Evolutionary conservation across 2,888 invertebrate genomes (phyloP), one percentile per base, ranked within the genome.

Genomic region (Protodeltote pygarga): DNA sequence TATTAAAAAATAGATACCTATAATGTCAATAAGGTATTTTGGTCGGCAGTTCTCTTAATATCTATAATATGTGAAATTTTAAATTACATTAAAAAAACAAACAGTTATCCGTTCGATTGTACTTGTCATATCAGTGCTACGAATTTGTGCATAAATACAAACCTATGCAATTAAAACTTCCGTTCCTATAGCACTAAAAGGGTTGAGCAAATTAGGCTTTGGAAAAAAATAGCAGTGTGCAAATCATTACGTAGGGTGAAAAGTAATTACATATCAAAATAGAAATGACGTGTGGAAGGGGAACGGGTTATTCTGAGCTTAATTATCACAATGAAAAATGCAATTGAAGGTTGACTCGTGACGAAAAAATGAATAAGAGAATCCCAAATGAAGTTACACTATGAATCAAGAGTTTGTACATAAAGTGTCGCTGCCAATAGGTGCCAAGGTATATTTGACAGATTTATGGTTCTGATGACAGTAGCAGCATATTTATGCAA

Each of bases 91-190:
- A 5, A 11, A 3, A 34, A 34, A 40, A 31, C 10, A 58, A 29
- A 40, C 9, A 20, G 0, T 38, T 57, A 48, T 9, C 17, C 10
- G 6, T 4, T 8, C 6, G 40, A 51, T 34, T 48, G 63, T 67
- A 70, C 67, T 29, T 49, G 19, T 46, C 34, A 49, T 59, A 57
- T 48, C 50, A 45, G 51, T 45, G 34, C 46, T 39, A 50, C 46
- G 29, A 60, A 50, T 57, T 47, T 46, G 45, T 53, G 52, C 48
- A 57, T 64, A 51, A 58, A 47, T 34, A 54, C 19, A 46, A 55
- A 41, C 51, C 45, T 60, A 57, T 51, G 52, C 45, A 71, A 68
- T 68, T 68, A 71, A 61, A 64, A 58, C 61, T 51, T 67, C 61
- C 54, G 51, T 48, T 37, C 13, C 37, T 47, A 51, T 15, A 11